Evolutionary conservation across 2,888 invertebrate genomes (phyloP).

Genomic region (Belgica antarctica): DNA sequence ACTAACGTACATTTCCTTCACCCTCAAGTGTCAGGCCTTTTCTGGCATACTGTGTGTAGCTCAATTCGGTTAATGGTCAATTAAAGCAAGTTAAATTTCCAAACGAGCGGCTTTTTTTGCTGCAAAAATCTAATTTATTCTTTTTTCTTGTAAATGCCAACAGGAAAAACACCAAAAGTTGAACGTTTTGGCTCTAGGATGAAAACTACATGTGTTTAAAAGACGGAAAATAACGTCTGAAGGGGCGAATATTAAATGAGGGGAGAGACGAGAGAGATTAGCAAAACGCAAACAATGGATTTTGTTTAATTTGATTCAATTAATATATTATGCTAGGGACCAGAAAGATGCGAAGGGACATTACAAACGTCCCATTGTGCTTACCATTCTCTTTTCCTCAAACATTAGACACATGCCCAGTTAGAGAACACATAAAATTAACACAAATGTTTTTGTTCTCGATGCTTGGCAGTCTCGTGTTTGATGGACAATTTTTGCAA

Average conservation of each 20-base stretch:
- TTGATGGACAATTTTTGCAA: slow-evolving; percentile 19
- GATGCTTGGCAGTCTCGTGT: background rate
- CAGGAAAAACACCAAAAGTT: background rate
- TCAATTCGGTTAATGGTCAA: slow-evolving; percentile 40
- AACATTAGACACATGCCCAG: slow-evolving; percentile 41
- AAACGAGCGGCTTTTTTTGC: slow-evolving; percentile 24
- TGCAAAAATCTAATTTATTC: slow-evolving; percentile 27
- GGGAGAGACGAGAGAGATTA: slow-evolving; percentile 32
- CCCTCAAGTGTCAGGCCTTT: background rate
- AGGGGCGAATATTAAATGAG: slow-evolving; percentile 32
- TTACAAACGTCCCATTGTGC: slow-evolving; percentile 28
- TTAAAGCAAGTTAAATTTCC: slow-evolving; percentile 40
- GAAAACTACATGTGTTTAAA: slow-evolving; percentile 39
- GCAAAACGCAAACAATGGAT: slow-evolving; percentile 44
- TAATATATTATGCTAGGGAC: slow-evolving; percentile 33
- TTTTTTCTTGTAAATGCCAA: slow-evolving; percentile 36
- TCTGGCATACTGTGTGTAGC: background rate
- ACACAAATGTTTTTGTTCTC: slow-evolving; percentile 34
- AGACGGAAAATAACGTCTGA: background rate
- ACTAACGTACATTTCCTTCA: background rate
- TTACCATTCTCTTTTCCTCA: background rate
- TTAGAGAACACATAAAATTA: slow-evolving; percentile 38
- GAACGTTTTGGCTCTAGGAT: slow-evolving; percentile 17
- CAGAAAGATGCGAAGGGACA: background rate
- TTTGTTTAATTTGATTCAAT: slow-evolving; percentile 44